phyloP scores from a whole-genome alignment of 2,797 vertebrate genomes.

The Vireo griseus region DNA sequence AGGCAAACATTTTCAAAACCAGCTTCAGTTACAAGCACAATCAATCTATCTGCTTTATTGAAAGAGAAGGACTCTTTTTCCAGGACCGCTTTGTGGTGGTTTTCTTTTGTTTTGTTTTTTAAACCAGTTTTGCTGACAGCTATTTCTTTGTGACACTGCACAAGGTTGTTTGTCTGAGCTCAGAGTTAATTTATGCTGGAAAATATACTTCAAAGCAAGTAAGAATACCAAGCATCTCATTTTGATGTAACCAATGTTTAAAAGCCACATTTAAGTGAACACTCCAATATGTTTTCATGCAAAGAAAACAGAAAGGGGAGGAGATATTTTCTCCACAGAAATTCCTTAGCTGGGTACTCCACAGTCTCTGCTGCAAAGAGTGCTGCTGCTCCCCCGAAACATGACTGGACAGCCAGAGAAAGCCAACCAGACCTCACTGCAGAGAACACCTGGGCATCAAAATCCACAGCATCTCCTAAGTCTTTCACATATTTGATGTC shows the following conservation, averaged over 20 bases:
- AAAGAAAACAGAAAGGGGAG: neutral
- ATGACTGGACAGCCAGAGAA: neutral
- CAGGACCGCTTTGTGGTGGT: neutral
- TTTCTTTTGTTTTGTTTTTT: neutral
- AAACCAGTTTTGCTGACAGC: neutral
- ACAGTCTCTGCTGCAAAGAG: neutral
- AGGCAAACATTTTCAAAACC: neutral
- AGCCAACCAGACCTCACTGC: neutral
- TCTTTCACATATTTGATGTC: neutral
- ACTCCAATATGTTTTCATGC: neutral
- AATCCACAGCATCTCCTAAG: neutral
- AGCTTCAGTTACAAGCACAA: neutral
- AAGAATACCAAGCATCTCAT: neutral
- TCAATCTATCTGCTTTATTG: neutral
- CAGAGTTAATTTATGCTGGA: neutral
- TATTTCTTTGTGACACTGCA: neutral
- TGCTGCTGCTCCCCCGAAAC: neutral
- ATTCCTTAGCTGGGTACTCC: neutral
- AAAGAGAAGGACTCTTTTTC: neutral
- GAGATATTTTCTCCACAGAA: neutral
- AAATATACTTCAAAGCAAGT: slow-evolving; percentile 29
- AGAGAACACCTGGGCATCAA: neutral
- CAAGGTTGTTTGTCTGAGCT: neutral
- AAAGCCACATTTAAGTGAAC: slow-evolving; percentile 25
- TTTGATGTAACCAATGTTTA: slow-evolving; percentile 7